Evolutionary conservation across 2,797 vertebrate species (phyloP).

Genomic region (Neoniphon sammara): DNA sequence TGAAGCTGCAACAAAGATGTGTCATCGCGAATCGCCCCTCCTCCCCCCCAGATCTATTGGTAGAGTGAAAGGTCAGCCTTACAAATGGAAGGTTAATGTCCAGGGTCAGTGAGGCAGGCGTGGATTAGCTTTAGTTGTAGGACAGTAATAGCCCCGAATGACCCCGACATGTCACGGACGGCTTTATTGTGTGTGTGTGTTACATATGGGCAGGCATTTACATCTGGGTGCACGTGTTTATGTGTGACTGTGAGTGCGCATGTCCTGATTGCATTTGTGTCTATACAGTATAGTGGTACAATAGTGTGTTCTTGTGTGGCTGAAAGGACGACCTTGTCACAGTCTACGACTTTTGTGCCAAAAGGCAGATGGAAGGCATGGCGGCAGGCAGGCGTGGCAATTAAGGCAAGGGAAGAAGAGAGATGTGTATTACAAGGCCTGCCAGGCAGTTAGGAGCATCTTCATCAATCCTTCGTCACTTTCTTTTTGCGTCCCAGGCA

Average conservation of each 20-base stretch:
- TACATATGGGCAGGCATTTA: background rate
- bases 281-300: background rate
- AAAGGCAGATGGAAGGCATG: background rate
- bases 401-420: background rate
- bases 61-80: constrained; percentile 33
- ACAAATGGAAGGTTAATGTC: constrained; percentile 58
- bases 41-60: background rate
- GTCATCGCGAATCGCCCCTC: constrained; percentile 36
- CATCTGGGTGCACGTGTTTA: too few relatives aligned
- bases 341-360: background rate
- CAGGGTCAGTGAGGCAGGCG: constrained; percentile 24
- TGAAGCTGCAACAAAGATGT: constrained; percentile 42
- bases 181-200: background rate
- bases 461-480: background rate
- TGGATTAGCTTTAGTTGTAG: constrained; percentile 45
- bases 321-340: background rate
- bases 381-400: background rate
- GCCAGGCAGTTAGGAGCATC: background rate
- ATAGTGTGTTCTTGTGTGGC: background rate
- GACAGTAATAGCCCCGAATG: constrained; percentile 31
- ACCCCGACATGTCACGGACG: constrained; percentile 41
- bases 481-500: background rate
- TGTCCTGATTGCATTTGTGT: background rate
- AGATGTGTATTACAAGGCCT: background rate
- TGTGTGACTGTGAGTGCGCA: constrained; percentile 9